These are phyloP conservation scores for Eupithecia insigniata DNA, from an alignment of 2,888 invertebrate genomes.

Conservation along the genomic window DNA sequence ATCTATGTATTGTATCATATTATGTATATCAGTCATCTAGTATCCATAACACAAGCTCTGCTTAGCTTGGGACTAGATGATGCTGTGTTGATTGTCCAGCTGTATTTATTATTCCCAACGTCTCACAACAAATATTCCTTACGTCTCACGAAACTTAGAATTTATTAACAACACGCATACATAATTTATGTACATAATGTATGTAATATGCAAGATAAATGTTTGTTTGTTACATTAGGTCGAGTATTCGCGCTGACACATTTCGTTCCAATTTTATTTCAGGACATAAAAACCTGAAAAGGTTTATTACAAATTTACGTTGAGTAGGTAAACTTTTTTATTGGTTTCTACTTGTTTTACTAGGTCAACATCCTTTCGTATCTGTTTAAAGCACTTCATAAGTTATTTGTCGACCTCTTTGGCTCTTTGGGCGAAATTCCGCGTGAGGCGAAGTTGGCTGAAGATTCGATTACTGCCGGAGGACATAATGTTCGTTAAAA, in stretches of 20 bases:
- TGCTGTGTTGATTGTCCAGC: too few species aligned
- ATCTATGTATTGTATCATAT: too few species aligned
- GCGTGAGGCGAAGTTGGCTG: too few species aligned
- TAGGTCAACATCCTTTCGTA: background rate
- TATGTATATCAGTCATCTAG: too few species aligned
- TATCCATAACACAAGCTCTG: too few species aligned
- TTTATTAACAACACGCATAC: background rate
- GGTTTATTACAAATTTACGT: constrained; percentile 5
- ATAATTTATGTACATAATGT: background rate
- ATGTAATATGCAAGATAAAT: constrained; percentile 5
- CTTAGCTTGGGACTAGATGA: too few species aligned
- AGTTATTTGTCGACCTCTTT: background rate
- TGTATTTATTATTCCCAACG: too few species aligned
- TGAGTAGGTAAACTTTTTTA: constrained; percentile 2
- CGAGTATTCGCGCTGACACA: background rate
- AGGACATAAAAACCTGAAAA: constrained; percentile 7
- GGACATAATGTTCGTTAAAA: too few species aligned
- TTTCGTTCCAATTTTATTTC: constrained; percentile 1
- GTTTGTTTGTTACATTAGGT: constrained; percentile 1
- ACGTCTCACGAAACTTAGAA: too few species aligned
- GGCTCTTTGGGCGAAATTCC: background rate
- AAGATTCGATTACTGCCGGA: too few species aligned
- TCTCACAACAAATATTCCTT: too few species aligned
- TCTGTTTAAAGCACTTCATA: background rate
- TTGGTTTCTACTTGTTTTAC: background rate